Evolutionary conservation across 2,113 vertebrate genomes (phyloP).

Genomic region (Trematocara macrostoma): DNA sequence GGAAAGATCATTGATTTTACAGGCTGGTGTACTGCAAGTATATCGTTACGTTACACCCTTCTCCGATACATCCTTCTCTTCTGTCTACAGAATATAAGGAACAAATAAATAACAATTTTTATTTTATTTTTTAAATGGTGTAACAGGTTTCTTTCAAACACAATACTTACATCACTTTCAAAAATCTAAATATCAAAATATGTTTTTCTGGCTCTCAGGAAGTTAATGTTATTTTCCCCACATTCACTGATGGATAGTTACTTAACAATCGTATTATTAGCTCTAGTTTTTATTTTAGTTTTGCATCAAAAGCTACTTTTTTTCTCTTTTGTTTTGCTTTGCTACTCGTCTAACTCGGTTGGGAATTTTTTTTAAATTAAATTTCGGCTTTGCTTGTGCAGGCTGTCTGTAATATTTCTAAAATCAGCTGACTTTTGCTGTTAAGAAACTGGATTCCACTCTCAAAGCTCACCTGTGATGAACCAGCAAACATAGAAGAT

Average conservation of each 20-base stretch:
- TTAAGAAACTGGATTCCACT: background rate
- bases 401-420: background rate
- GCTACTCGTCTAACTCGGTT: background rate
- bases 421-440: background rate
- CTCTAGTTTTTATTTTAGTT: background rate
- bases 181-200: background rate
- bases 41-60: accelerated
- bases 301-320: background rate
- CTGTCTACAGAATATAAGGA: background rate
- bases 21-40: background rate
- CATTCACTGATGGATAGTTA: background rate
- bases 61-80: no score
- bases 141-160: background rate
- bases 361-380: accelerated
- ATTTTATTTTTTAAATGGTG: background rate
- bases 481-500: slow-evolving; percentile 60
- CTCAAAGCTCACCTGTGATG: slow-evolving; percentile 60
- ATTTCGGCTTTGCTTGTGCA: background rate
- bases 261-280: background rate
- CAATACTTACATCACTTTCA: background rate
- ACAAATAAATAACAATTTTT: background rate
- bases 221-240: accelerated
- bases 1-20: background rate
- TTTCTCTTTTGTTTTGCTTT: background rate
- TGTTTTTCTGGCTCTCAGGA: accelerated